Evolutionary conservation across 2,888 invertebrate genomes (phyloP).

Genomic region (Heliconius erato): DNA sequence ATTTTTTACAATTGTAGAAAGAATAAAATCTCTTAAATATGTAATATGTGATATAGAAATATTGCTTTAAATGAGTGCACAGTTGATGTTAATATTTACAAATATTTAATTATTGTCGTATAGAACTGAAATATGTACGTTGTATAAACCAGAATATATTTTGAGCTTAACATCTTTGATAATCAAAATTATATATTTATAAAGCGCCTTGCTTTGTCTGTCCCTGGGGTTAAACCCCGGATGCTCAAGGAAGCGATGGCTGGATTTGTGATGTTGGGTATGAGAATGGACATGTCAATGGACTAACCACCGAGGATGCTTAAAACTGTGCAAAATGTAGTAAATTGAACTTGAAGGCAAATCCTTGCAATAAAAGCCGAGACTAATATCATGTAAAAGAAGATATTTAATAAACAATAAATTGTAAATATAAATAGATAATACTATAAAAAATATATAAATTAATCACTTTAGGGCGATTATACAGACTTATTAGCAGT

Average conservation of each 20-base stretch:
- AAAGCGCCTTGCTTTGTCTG: too few relatives aligned
- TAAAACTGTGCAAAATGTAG: too few relatives aligned
- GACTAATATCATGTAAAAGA: too few relatives aligned
- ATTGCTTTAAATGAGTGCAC: neutral
- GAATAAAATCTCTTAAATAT: neutral
- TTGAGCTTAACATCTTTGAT: neutral
- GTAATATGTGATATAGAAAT: too few relatives aligned
- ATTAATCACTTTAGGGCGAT: neutral
- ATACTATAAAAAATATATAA: neutral
- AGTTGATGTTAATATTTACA: neutral
- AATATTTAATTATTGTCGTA: neutral
- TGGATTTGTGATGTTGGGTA: too few relatives aligned
- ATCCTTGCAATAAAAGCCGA: too few relatives aligned
- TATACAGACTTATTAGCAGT: conserved; percentile 13
- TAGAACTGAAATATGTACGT: neutral
- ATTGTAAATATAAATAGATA: neutral
- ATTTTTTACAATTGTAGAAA: neutral
- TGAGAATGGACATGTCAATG: too few relatives aligned
- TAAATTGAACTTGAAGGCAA: too few relatives aligned
- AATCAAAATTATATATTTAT: neutral
- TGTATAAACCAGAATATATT: neutral
- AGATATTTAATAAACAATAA: neutral
- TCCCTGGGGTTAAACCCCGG: too few relatives aligned
- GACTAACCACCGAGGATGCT: too few relatives aligned
- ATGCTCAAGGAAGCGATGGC: too few relatives aligned